phyloP scores from a whole-genome alignment of 2,113 vertebrate genomes.

The Malurus elegans region DNA sequence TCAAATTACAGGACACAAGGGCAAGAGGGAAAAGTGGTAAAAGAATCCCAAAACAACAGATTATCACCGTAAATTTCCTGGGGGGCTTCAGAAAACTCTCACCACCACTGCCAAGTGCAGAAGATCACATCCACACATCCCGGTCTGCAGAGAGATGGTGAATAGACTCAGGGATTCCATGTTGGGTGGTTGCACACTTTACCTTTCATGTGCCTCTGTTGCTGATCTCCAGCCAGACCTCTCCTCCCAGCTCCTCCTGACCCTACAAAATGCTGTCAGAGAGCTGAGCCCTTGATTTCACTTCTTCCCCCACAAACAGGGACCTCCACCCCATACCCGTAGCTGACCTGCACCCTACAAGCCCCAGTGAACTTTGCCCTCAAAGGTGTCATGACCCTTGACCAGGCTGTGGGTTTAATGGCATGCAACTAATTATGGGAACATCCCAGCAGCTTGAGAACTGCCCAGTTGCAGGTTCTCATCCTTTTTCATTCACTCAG shows the following conservation, averaged over 20 bases:
- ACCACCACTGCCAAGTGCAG: background rate
- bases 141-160: fast-evolving
- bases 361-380: background rate
- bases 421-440: conserved; percentile 34
- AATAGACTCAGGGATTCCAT: fast-evolving
- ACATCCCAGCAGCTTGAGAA: conserved; percentile 34
- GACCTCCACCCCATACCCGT: background rate
- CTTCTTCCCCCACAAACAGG: background rate
- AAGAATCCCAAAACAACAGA: background rate
- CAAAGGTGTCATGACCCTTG: background rate
- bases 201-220: background rate
- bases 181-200: background rate
- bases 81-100: background rate
- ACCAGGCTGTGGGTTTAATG: background rate
- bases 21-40: background rate
- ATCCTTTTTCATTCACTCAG: background rate
- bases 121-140: background rate
- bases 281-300: background rate
- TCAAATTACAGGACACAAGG: background rate
- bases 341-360: background rate
- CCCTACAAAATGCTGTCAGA: background rate
- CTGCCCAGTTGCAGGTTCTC: conserved; percentile 12
- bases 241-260: background rate
- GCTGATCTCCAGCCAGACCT: background rate
- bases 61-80: background rate